These are phyloP conservation scores for Tachuris rubrigastra DNA, from an alignment of 2,113 vertebrate species.

Conservation along the genomic window DNA sequence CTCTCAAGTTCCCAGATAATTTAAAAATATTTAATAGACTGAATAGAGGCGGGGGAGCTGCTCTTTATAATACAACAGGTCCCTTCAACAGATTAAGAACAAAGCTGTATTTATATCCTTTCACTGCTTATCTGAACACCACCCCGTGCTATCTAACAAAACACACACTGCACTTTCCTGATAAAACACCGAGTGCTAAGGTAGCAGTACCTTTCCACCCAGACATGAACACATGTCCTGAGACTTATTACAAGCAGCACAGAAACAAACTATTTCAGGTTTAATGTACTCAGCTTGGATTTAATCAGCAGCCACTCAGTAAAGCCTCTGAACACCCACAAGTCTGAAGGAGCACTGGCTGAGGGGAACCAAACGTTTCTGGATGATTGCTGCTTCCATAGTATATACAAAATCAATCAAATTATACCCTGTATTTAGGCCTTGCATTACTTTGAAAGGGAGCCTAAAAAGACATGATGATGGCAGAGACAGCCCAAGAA, in stretches of 20 bases:
- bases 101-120: neutral
- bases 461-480: accelerated
- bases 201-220: neutral
- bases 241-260: neutral
- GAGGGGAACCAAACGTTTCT: neutral
- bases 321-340: neutral
- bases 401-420: neutral
- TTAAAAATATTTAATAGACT: neutral
- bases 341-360: neutral
- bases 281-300: neutral
- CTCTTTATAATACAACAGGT: neutral
- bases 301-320: neutral
- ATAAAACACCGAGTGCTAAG: neutral
- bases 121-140: neutral
- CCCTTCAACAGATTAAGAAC: neutral
- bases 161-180: neutral
- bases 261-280: neutral
- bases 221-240: neutral
- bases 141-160: neutral
- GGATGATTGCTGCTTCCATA: neutral
- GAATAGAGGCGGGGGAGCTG: neutral
- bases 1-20: neutral
- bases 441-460: neutral
- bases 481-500: neutral
- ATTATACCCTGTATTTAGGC: neutral